Percentiles rank a stretch among this genome's conserved stretches.
phyloP scores from a whole-genome alignment of 2,113 vertebrate species.

The Anser brachyrhynchus region DNA sequence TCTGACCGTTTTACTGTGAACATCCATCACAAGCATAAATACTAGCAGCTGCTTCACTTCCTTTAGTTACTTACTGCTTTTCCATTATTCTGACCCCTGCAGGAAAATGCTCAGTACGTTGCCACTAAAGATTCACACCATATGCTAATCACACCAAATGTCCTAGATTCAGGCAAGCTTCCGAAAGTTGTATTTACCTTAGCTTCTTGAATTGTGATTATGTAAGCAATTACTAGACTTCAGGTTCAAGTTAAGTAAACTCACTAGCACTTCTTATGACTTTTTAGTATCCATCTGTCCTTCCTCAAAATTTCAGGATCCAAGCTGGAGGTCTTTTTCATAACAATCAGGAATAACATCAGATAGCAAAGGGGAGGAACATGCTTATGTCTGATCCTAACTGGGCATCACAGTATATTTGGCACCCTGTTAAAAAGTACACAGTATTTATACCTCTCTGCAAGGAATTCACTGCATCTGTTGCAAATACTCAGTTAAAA shows the following conservation, averaged over 20 bases:
- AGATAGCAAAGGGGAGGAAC: background rate
- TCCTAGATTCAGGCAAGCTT: background rate
- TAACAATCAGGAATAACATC: background rate
- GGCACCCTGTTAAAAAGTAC: background rate
- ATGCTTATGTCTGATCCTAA: background rate
- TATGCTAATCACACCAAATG: background rate
- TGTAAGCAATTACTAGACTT: background rate
- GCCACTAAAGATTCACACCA: conserved; percentile 16
- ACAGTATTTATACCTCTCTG: background rate
- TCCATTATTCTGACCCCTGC: conserved; percentile 26
- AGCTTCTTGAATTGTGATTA: background rate
- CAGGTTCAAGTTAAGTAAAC: conserved; percentile 3
- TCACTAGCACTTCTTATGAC: conserved; percentile 3
- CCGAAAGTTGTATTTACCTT: conserved; percentile 25
- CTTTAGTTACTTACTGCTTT: background rate
- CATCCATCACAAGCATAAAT: conserved; percentile 59
- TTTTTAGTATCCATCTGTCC: conserved; percentile 5
- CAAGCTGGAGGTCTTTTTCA: background rate
- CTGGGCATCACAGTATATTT: background rate
- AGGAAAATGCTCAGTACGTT: background rate
- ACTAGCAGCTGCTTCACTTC: conserved; percentile 55
- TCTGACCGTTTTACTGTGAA: conserved; percentile 53
- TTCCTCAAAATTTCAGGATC: conserved; percentile 9
- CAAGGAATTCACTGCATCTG: background rate
- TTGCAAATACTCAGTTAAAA: background rate